Percentiles rank a stretch among this genome's conserved stretches.
Evolutionary conservation across 2,113 vertebrate species (phyloP).

Genomic region (Drymodes brunneopygia): DNA sequence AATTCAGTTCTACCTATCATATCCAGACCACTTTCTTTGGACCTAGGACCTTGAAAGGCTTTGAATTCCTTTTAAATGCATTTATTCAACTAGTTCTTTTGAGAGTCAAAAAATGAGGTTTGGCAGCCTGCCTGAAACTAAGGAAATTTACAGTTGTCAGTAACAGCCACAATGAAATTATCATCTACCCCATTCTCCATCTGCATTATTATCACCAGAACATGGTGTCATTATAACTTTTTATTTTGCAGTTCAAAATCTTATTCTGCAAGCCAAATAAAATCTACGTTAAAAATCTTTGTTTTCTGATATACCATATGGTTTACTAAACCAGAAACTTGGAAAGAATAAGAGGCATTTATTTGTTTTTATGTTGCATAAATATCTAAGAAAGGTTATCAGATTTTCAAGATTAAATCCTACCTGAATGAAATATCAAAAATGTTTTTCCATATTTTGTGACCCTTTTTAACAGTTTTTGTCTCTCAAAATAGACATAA

Average conservation of each 20-base stretch:
- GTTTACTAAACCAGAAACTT: neutral
- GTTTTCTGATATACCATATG: neutral
- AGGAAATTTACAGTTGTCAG: neutral
- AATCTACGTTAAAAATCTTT: neutral
- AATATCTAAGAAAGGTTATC: neutral
- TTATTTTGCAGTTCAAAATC: neutral
- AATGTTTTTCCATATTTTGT: neutral
- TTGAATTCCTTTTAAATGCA: neutral
- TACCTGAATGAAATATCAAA: neutral
- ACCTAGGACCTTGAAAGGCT: neutral
- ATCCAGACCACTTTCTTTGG: neutral
- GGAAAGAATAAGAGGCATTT: neutral
- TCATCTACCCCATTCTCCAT: neutral
- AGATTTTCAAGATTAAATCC: neutral
- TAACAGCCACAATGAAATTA: neutral
- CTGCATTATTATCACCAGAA: neutral
- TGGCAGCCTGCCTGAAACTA: neutral
- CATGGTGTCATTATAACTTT: fast-evolving
- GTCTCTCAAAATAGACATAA: neutral
- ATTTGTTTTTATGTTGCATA: neutral
- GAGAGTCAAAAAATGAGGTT: neutral
- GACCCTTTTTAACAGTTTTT: neutral
- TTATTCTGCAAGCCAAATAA: neutral
- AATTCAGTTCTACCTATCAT: neutral
- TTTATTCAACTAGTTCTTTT: neutral